Evolutionary conservation across 2,888 invertebrate species (phyloP).

Genomic region (Leistus spinibarbis): DNA sequence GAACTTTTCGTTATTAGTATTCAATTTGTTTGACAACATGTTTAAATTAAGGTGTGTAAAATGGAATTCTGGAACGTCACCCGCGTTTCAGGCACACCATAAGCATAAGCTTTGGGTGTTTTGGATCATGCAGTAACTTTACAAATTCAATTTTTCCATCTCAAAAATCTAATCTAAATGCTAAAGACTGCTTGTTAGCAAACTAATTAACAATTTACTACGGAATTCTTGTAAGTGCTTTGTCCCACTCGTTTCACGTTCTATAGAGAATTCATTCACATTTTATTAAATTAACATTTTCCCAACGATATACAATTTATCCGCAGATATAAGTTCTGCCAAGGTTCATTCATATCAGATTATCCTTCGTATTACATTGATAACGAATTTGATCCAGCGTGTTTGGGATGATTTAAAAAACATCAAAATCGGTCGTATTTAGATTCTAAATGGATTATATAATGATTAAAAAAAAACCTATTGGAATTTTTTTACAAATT

Average conservation of each 20-base stretch:
- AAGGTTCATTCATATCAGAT: too few species aligned
- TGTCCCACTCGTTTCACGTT: slow-evolving; percentile 24
- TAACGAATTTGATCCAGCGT: too few species aligned
- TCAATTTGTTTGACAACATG: slow-evolving; percentile 40
- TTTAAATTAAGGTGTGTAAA: slow-evolving; percentile 38
- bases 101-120: background rate
- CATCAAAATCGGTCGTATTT: too few species aligned
- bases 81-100: background rate
- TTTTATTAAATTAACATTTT: slow-evolving; percentile 29
- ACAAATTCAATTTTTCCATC: slow-evolving; percentile 38
- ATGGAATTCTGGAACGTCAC: slow-evolving; percentile 12
- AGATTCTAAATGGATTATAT: too few species aligned
- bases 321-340: background rate
- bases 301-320: slow-evolving; percentile 12
- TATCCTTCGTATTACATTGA: too few species aligned
- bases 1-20: slow-evolving; percentile 39
- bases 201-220: slow-evolving; percentile 47
- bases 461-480: too few species aligned
- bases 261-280: slow-evolving; percentile 36
- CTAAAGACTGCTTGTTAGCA: slow-evolving; percentile 48
- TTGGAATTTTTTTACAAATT: too few species aligned
- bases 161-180: slow-evolving; percentile 48
- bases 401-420: too few species aligned
- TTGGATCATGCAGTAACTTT: slow-evolving; percentile 16
- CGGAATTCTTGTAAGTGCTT: slow-evolving; percentile 42